Percentiles rank a stretch among this genome's conserved stretches.
These are phyloP conservation scores for Conus ventricosus DNA, from an alignment of 1,140 invertebrate species.

Conservation along the genomic window DNA sequence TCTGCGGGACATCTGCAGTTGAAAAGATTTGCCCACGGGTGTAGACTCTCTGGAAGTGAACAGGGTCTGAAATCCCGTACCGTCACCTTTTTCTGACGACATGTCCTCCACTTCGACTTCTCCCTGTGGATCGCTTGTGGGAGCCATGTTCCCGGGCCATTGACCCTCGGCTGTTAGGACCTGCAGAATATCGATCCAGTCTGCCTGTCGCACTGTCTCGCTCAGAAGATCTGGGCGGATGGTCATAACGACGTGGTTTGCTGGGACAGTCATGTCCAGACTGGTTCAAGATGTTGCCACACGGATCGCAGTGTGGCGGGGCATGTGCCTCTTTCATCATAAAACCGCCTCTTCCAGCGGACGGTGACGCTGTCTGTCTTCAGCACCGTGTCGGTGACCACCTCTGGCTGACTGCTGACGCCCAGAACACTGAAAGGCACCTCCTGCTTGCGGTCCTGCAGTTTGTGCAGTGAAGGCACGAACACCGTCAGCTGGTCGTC, in stretches of 20 bases:
- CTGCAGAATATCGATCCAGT: slow-evolving; percentile 31
- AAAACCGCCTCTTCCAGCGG: slow-evolving; percentile 32
- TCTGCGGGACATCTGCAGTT: slow-evolving; percentile 47
- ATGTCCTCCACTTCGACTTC: neutral
- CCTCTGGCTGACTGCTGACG: slow-evolving; percentile 40
- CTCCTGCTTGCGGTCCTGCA: slow-evolving; percentile 28
- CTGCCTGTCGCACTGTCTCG: neutral
- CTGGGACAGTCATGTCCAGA: neutral
- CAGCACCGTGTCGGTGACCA: slow-evolving; percentile 20
- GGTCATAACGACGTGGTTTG: neutral
- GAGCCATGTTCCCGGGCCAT: neutral
- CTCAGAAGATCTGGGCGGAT: slow-evolving; percentile 32
- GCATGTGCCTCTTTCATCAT: slow-evolving; percentile 13
- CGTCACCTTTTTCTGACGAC: slow-evolving; percentile 9
- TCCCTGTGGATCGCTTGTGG: neutral
- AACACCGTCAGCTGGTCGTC: slow-evolving; percentile 17
- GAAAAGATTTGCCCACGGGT: slow-evolving; percentile 40
- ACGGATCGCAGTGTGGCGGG: neutral
- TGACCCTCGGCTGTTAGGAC: neutral
- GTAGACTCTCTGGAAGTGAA: slow-evolving; percentile 31
- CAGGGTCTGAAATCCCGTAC: neutral
- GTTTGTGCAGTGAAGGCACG: slow-evolving; percentile 29
- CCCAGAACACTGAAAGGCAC: slow-evolving; percentile 44
- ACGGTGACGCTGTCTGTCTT: slow-evolving; percentile 11
- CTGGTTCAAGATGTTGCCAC: slow-evolving; percentile 23